A percentile compares a stretch with the other conserved stretches of the same genome.
Evolutionary conservation across 2,113 vertebrate species (phyloP).

Genomic region (Pseudopipra pipra): DNA sequence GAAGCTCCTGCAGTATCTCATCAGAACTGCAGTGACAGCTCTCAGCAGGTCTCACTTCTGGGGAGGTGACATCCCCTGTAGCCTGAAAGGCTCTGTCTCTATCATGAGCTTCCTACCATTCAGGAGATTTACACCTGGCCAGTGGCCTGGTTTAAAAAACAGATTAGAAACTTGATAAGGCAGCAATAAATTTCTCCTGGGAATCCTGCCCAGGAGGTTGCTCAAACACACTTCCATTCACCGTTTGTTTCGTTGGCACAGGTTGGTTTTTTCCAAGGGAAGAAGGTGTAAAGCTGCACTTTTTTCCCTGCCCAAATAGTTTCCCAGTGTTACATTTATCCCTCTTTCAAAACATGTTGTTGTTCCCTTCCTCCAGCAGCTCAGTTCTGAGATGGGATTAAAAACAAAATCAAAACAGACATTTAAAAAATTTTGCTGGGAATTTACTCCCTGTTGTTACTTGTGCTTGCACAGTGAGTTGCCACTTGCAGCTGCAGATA

Average conservation of each 20-base stretch:
- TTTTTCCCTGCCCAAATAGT: neutral
- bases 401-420: neutral
- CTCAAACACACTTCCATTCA: neutral
- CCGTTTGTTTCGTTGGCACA: neutral
- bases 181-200: neutral
- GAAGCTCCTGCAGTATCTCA: neutral
- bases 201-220: slow-evolving; percentile 19
- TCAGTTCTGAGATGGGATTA: neutral
- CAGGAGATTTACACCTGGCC: neutral
- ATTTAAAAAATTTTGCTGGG: neutral
- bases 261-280: neutral
- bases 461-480: neutral
- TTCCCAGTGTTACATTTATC: neutral
- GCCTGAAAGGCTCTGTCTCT: neutral
- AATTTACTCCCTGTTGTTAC: neutral
- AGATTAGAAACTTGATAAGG: neutral
- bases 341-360: neutral
- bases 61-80: neutral
- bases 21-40: neutral
- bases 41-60: neutral
- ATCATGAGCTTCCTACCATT: neutral
- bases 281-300: neutral
- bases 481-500: neutral
- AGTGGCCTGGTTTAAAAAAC: neutral
- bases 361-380: neutral